Percentiles rank a stretch among this genome's conserved stretches.
Evolutionary conservation across 2,888 invertebrate genomes (phyloP).

Genomic region (Neelides folsomi): DNA sequence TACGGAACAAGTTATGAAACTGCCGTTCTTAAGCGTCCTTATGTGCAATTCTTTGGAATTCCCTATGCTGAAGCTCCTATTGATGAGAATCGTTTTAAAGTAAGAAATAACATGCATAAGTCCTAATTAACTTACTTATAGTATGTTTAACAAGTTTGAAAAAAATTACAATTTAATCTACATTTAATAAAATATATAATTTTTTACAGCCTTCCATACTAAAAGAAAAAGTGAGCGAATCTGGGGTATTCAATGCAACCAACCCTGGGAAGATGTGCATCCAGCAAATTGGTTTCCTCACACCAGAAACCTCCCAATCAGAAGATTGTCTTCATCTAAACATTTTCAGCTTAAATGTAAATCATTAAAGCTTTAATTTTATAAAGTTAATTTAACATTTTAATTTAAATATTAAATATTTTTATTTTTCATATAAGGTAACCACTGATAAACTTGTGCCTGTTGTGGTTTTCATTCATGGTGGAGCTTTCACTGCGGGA

Average conservation of each 20-base stretch:
- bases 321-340: conserved; percentile 4
- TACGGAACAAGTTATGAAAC: too few species aligned
- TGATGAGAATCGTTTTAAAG: neutral
- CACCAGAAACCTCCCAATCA: neutral
- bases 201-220: too few species aligned
- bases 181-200: too few species aligned
- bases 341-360: conserved; percentile 2
- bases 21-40: too few species aligned
- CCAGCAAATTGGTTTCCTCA: too few species aligned
- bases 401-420: neutral
- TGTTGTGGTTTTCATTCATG: conserved; percentile 32
- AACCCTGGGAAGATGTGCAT: too few species aligned
- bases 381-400: too few species aligned
- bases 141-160: too few species aligned
- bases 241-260: too few species aligned
- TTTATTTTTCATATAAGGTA: neutral
- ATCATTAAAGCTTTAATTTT: neutral
- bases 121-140: too few species aligned
- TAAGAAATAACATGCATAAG: neutral
- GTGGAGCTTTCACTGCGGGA: conserved; percentile 30
- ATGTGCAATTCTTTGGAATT: neutral
- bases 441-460: conserved; percentile 14
- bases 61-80: conserved; percentile 3
- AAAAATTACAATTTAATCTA: too few species aligned
- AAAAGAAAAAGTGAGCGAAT: too few species aligned